These are phyloP conservation scores for Corella eumyota DNA, from an alignment of 23 tunicate species.

Conservation along the genomic window DNA sequence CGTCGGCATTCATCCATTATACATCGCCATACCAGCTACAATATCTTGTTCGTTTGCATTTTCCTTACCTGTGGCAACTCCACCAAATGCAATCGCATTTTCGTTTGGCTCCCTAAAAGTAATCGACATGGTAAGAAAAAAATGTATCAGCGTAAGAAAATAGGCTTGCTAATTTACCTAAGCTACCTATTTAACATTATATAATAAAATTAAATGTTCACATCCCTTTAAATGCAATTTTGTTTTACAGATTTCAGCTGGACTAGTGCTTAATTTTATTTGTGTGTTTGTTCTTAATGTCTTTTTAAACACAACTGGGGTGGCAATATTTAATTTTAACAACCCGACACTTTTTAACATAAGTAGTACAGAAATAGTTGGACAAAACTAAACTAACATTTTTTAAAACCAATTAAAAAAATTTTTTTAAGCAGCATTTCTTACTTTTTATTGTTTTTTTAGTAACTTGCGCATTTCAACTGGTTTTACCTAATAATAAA, in stretches of 20 bases:
- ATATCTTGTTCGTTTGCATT: constrained; percentile 78
- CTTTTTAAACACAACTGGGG: constrained; percentile 45
- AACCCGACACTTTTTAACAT: constrained; percentile 10
- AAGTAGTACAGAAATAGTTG: too few relatives aligned
- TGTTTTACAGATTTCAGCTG: constrained; percentile 36
- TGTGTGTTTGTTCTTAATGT: constrained; percentile 39
- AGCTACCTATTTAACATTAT: too few relatives aligned
- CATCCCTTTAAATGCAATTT: too few relatives aligned
- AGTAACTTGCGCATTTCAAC: too few relatives aligned
- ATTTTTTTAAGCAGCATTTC: background rate
- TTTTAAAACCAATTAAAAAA: background rate
- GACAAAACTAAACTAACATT: background rate
- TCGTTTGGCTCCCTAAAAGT: constrained; percentile 39
- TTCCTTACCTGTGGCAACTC: constrained; percentile 69
- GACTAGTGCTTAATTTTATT: constrained; percentile 61
- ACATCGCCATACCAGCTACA: constrained; percentile 44
- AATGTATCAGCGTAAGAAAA: too few relatives aligned
- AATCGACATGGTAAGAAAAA: constrained; percentile 43
- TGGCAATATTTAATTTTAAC: constrained; percentile 26
- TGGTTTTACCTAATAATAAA: too few relatives aligned
- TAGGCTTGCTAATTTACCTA: too few relatives aligned
- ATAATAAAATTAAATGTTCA: too few relatives aligned
- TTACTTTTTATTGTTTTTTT: too few relatives aligned
- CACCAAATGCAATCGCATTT: constrained; percentile 78
- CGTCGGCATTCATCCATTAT: constrained; percentile 32